These are phyloP conservation scores for Planiliza haematocheilus DNA, from an alignment of 2,113 vertebrate genomes.

Conservation along the genomic window DNA sequence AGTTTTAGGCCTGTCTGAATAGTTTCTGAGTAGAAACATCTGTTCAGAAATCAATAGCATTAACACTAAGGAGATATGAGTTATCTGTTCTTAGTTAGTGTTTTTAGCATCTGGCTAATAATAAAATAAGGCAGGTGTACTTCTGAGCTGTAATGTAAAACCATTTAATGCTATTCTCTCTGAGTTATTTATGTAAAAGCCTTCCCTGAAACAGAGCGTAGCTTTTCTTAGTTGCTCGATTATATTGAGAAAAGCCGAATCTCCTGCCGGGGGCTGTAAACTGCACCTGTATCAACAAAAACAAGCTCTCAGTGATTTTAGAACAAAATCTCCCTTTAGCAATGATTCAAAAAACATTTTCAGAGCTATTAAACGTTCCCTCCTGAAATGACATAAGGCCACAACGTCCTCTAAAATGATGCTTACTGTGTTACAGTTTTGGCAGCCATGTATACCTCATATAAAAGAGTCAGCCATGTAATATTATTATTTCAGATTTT, in stretches of 20 bases:
- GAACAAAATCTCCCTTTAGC: neutral
- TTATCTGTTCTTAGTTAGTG: too few species aligned
- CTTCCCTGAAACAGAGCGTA: neutral
- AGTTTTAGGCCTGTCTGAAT: conserved; percentile 19
- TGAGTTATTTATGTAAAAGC: too few species aligned
- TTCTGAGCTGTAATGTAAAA: too few species aligned
- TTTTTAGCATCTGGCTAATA: too few species aligned
- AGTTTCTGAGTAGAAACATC: conserved; percentile 41
- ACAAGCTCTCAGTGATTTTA: neutral
- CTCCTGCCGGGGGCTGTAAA: conserved; percentile 2
- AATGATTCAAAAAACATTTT: neutral
- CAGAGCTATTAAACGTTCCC: neutral
- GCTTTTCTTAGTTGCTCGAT: conserved; percentile 5
- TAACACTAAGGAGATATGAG: too few species aligned
- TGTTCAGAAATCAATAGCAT: conserved; percentile 24
- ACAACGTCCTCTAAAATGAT: too few species aligned
- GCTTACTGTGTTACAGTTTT: neutral
- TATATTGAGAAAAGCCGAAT: conserved; percentile 19
- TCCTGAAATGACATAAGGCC: too few species aligned
- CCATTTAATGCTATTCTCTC: too few species aligned
- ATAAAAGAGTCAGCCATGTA: too few species aligned
- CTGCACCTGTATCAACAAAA: conserved; percentile 31
- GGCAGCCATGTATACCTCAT: too few species aligned
- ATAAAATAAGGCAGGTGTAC: too few species aligned
- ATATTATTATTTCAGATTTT: neutral